Evolutionary conservation across 92 coral and sea anemone genomes (phyloP).

Genomic region (Desmophyllum pertusum): DNA sequence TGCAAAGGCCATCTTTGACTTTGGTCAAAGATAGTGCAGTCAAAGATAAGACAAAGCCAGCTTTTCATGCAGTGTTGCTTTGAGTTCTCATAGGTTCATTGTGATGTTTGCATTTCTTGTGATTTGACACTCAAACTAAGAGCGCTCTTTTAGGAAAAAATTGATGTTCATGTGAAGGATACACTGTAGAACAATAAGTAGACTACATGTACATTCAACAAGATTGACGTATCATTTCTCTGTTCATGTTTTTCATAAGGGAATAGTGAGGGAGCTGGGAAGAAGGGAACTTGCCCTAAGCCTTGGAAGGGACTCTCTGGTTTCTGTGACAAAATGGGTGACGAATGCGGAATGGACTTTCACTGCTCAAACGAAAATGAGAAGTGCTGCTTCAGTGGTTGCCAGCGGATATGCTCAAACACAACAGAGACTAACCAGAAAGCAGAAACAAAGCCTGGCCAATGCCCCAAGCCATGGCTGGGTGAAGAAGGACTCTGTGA

Average conservation of each 20-base stretch:
- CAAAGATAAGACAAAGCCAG: too few species aligned
- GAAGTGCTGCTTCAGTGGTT: slow-evolving; percentile 81
- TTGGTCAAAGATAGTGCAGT: too few species aligned
- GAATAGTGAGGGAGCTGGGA: background rate
- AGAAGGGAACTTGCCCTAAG: slow-evolving; percentile 64
- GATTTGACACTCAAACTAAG: too few species aligned
- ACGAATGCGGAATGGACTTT: slow-evolving; percentile 56
- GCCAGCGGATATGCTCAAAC: slow-evolving; percentile 68
- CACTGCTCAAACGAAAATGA: slow-evolving; percentile 48
- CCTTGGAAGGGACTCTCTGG: slow-evolving; percentile 76
- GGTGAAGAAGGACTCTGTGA: slow-evolving; percentile 73
- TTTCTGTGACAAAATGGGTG: slow-evolving; percentile 75
- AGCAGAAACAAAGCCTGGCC: slow-evolving; percentile 38
- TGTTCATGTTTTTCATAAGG: background rate
- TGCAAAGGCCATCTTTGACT: too few species aligned
- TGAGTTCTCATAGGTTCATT: too few species aligned
- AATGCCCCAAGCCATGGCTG: slow-evolving; percentile 80
- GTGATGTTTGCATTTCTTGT: too few species aligned
- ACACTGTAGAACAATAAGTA: too few species aligned
- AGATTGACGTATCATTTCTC: background rate
- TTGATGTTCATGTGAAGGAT: too few species aligned
- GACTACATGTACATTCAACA: background rate
- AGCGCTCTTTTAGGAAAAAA: too few species aligned
- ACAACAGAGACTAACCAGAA: slow-evolving; percentile 49
- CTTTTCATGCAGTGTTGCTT: too few species aligned